Evolutionary conservation across 2,797 vertebrate genomes (phyloP), one percentile per base, ranked within the genome.

Genomic region (Enteromius mattozi): DNA sequence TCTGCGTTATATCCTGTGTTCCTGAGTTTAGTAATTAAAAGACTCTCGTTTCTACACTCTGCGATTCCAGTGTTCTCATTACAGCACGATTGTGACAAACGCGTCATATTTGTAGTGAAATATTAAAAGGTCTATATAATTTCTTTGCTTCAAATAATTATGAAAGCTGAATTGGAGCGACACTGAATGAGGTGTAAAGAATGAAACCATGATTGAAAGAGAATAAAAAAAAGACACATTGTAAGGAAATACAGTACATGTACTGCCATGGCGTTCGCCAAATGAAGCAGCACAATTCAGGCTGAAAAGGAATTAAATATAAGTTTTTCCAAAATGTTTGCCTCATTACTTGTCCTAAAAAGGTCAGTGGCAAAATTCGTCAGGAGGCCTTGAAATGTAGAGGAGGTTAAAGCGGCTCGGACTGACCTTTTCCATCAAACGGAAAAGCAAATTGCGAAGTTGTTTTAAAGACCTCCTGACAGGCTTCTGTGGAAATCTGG

Each of bases 401-500:
- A 37, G 33, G 76, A 85, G n/a, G 45, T 71, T 79, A 19, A 76
- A 78, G 16, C n/a, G 45, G 81, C 84, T 88, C 37, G 10, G 49
- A 82, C 68, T 27, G 72, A 88, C 88, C 78, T 88, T 88, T 87
- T 82, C 61, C 74, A 24, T 88, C 80, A 87, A 86, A 83, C 10
- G 74, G 54, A 82, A 78, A 80, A 54, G 61, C 65, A 71, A 84
- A 87, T 85, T 86, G 75, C 19, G 1, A 54, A 70, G 78, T 88
- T 89, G n/a, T 72, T 84, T 90, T 82, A 90, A 88, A 87, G 76
- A 42, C 81, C 51, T 85, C 33, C 78, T 89, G 78, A 80, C 85
- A 83, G 78, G 61, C 35, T 40, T 37, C 17, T 49, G 76, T 42
- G 54, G 63, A 88, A 80, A 71, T 54, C 70, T 71, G 1, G 19